Evolutionary conservation across 2,113 vertebrate genomes (phyloP), one percentile per base, ranked within the genome.

Genomic region (Coturnix japonica): DNA sequence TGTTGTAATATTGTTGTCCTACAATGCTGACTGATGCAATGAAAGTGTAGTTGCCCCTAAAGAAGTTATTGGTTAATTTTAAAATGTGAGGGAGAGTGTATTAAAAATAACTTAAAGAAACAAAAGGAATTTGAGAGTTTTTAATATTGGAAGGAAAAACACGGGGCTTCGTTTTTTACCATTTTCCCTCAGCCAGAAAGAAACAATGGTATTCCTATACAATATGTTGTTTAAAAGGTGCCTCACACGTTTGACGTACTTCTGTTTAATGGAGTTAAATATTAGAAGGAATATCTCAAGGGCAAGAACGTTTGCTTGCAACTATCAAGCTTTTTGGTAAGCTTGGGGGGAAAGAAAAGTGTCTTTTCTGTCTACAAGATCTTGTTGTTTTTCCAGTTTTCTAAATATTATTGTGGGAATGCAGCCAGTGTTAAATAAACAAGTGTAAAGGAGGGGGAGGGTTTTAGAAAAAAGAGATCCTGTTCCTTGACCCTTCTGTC

Each of bases 51-150:
- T 94, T 95, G 73, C 71, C 49, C 37, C 81, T 71, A 94, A 60
- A 85, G 87, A 89, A 76, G 76, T 78, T 93, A 72, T 11, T 88
- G 56, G 65, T 85, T 53, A 85, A 95, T 67, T 95, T 35, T 93
- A 85, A 97, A 80, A 69, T 95, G 91, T 95, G 96, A 96, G 83
- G 90, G 84, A 88, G 81, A 90, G 35, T 90, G 76, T 96, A 97
- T 97, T 97, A 97, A 97, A 95, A 97, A 63, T 53, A 94, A 81
- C 84, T 94, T 94, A 0, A 59, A 93, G 93, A 89, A 94, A 92
- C 37, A 41, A 69, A 94, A 87, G 79, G 26, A 54, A 80, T 90
- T 69, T 89, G 66, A 57, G 54, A 75, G 77, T 80, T 95, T 95
- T 87, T 83, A 95, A 4, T 83, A 60, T 70, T 86, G 7, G 47